Evolutionary conservation across 2,888 invertebrate genomes (phyloP).

Genomic region (Dermolepida albohirtum): DNA sequence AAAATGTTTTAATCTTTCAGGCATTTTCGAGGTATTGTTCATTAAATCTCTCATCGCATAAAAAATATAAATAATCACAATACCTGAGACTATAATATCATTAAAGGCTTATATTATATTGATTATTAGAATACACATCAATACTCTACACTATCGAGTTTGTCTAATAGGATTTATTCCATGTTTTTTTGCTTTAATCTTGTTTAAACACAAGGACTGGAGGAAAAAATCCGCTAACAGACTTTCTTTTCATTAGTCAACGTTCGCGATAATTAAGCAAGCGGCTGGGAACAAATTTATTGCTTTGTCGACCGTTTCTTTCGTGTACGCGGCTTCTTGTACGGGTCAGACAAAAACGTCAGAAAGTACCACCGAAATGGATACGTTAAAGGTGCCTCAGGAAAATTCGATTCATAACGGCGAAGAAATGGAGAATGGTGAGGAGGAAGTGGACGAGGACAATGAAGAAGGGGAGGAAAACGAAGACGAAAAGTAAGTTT

Average conservation of each 20-base stretch:
- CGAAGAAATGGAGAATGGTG: slow-evolving; percentile 9
- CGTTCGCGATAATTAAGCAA: background rate
- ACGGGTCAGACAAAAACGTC: slow-evolving; percentile 10
- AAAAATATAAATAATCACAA: too few relatives aligned
- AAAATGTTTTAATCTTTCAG: too few relatives aligned
- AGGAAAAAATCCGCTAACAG: background rate
- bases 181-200: slow-evolving; percentile 20
- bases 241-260: slow-evolving; percentile 17
- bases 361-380: slow-evolving; percentile 5
- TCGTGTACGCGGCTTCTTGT: slow-evolving; percentile 9
- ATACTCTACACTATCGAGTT: slow-evolving; percentile 4
- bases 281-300: background rate
- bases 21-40: too few relatives aligned
- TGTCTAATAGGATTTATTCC: slow-evolving; percentile 30
- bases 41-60: too few relatives aligned
- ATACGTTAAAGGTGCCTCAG: slow-evolving; percentile 15
- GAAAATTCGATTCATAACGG: slow-evolving; percentile 14
- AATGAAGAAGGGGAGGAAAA: slow-evolving; percentile 1
- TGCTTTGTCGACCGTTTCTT: background rate
- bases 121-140: too few relatives aligned
- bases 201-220: slow-evolving; percentile 31
- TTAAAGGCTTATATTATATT: slow-evolving; percentile 4
- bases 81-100: background rate
- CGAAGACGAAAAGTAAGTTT: slow-evolving; percentile 16
- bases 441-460: slow-evolving; percentile 10